Evolutionary conservation across 2,888 invertebrate genomes (phyloP), one percentile per base, ranked within the genome.

Genomic region (Pimpla rufipes): DNA sequence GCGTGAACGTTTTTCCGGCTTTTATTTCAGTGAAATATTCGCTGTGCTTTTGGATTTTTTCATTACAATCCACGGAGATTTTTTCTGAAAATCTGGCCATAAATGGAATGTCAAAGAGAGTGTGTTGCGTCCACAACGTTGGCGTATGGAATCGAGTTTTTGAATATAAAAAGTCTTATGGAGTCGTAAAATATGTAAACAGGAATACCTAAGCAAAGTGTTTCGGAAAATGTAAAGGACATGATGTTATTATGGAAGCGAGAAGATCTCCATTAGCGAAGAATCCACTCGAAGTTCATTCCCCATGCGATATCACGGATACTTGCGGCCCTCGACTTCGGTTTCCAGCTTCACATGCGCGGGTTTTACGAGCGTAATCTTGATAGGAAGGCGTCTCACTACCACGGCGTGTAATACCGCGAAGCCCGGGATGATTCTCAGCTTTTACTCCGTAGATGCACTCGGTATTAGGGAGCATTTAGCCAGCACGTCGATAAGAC

Each of bases 341-440:
- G 59, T 52, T 70, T 70, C 62, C 18, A 35, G 13, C 52, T 45
- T 52, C 71, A 66, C 66, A 45, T 21, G 64, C 55, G 55, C 45
- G 37, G 21, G 76, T 73, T 77, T 77, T 67, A 77, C 59, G 77
- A 81, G 71, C 66, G 59, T 77, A 74, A 79, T 79, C 79, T 79
- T 67, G 37, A 79, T 79, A 66, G 79, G 18, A 59, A 59, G 16
- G 79, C 57, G 79, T 16, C 40, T 23, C 21, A 50, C 37, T 37
- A 18, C 50, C 13, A 35, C 29, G 42, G 52, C n/a, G 68, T 68
- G 47, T 37, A 66, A 50, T 29, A 45, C 18, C 18, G 50, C 50
- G 57, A 40, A 64, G 13, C 50, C 66, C n/a, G n/a, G 16, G 71
- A 64, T 35, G 64, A 71, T 71, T 64, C 55, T 55, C 10, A 35